phyloP scores from a whole-genome alignment of 2,797 vertebrate species.

The Scolopax rusticola region DNA sequence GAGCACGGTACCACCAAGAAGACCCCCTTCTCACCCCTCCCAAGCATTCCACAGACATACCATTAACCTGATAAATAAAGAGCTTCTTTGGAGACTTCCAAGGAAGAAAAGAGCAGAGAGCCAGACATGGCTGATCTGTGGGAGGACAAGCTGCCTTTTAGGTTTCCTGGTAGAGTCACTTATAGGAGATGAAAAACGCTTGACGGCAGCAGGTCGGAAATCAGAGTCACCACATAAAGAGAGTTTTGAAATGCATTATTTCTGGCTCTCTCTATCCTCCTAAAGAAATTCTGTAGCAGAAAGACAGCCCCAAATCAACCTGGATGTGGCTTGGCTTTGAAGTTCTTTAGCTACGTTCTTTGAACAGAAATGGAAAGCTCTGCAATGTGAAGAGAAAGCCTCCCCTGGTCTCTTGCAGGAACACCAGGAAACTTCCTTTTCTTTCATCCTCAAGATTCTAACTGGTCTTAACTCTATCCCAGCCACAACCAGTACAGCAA shows the following conservation, averaged over 20 bases:
- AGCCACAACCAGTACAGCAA: background rate
- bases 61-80: background rate
- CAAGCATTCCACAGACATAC: background rate
- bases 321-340: background rate
- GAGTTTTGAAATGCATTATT: background rate
- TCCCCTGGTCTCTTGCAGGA: background rate
- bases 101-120: background rate
- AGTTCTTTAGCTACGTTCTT: background rate
- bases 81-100: background rate
- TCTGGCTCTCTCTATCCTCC: background rate
- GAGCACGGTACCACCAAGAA: background rate
- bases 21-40: background rate
- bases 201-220: background rate
- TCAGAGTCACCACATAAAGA: background rate
- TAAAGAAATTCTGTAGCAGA: background rate
- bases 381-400: background rate
- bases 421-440: background rate
- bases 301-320: background rate
- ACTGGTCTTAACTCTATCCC: background rate
- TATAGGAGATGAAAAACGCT: background rate
- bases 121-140: background rate
- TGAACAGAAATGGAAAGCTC: background rate
- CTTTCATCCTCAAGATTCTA: background rate
- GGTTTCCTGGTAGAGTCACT: background rate
- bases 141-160: background rate